These are phyloP conservation scores for Nycteola revayana DNA, from an alignment of 2,888 invertebrate genomes.

Conservation along the genomic window DNA sequence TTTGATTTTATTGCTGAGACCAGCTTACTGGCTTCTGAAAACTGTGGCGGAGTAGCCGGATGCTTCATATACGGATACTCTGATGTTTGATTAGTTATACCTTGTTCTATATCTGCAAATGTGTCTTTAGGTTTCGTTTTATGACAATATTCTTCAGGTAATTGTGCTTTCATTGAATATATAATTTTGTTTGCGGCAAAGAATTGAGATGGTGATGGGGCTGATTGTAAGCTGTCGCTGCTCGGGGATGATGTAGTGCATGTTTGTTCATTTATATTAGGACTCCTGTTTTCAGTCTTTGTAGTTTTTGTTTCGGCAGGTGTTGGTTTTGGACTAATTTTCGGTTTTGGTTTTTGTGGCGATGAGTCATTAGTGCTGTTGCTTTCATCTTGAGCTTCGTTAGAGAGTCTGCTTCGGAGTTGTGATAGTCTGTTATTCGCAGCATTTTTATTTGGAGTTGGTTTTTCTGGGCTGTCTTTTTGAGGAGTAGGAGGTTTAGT, in stretches of 20 bases:
- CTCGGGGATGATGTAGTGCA: slow-evolving; percentile 54
- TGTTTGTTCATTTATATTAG: slow-evolving; percentile 48
- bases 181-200: slow-evolving; percentile 73
- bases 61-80: slow-evolving; percentile 71
- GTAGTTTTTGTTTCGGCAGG: slow-evolving; percentile 40
- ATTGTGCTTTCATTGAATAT: slow-evolving; percentile 72
- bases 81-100: slow-evolving; percentile 65
- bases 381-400: slow-evolving; percentile 43
- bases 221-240: slow-evolving; percentile 59
- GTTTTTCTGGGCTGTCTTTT: slow-evolving; percentile 22
- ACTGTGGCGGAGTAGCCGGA: slow-evolving; percentile 72
- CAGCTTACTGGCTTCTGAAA: slow-evolving; percentile 70
- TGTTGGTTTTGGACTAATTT: slow-evolving; percentile 39
- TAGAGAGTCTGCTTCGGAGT: slow-evolving; percentile 46
- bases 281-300: slow-evolving; percentile 44
- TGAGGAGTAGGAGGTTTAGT: slow-evolving; percentile 14
- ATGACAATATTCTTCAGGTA: slow-evolving; percentile 62
- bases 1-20: slow-evolving; percentile 73
- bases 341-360: slow-evolving; percentile 31
- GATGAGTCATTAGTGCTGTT: slow-evolving; percentile 37
- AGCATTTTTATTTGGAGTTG: slow-evolving; percentile 46
- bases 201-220: slow-evolving; percentile 69
- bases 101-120: slow-evolving; percentile 72
- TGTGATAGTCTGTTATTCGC: slow-evolving; percentile 57
- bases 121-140: slow-evolving; percentile 63